These are phyloP conservation scores for Drosophila orena DNA, from an alignment of 1,140 invertebrate species.

Conservation along the genomic window DNA sequence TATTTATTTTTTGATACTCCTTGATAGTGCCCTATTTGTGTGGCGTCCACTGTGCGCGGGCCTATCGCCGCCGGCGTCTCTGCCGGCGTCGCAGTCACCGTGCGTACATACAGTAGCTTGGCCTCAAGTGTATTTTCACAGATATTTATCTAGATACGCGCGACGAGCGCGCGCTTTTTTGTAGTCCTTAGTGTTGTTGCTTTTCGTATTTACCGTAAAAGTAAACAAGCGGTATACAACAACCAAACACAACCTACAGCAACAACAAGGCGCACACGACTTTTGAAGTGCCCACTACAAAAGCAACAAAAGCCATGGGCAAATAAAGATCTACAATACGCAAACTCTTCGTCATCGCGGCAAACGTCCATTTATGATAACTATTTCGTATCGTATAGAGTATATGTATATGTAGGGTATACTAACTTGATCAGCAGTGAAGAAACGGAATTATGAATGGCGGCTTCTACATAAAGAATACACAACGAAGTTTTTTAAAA, in stretches of 20 bases:
- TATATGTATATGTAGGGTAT: not conserved
- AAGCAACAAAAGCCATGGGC: slow-evolving; percentile 15
- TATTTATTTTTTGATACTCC: too few species aligned
- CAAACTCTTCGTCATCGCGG: slow-evolving; percentile 33
- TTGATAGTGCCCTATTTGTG: not conserved
- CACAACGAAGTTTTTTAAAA: too few species aligned
- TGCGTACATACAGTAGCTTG: slow-evolving; percentile 74
- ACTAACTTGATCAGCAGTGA: not conserved
- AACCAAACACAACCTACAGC: not conserved
- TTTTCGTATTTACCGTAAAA: slow-evolving; percentile 59
- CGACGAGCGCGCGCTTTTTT: slow-evolving; percentile 51
- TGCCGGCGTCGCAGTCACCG: slow-evolving; percentile 30
- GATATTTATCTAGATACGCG: slow-evolving; percentile 79
- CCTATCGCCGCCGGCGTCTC: slow-evolving; percentile 2
- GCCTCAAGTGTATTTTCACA: slow-evolving; percentile 79
- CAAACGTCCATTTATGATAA: slow-evolving; percentile 62
- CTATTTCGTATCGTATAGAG: slow-evolving; percentile 32
- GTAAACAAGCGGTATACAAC: slow-evolving; percentile 41
- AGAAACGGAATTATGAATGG: too few species aligned
- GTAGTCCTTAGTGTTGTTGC: slow-evolving; percentile 7
- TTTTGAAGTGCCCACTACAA: slow-evolving; percentile 44
- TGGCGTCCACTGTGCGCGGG: slow-evolving; percentile 19
- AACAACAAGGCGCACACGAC: slow-evolving; percentile 47
- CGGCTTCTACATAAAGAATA: too few species aligned
- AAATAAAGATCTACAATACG: slow-evolving; percentile 34